Conservation (phyloP, 30 jellyfish, hydroid and myxozoan genomes). For the Cassiopea andromeda region DNA sequence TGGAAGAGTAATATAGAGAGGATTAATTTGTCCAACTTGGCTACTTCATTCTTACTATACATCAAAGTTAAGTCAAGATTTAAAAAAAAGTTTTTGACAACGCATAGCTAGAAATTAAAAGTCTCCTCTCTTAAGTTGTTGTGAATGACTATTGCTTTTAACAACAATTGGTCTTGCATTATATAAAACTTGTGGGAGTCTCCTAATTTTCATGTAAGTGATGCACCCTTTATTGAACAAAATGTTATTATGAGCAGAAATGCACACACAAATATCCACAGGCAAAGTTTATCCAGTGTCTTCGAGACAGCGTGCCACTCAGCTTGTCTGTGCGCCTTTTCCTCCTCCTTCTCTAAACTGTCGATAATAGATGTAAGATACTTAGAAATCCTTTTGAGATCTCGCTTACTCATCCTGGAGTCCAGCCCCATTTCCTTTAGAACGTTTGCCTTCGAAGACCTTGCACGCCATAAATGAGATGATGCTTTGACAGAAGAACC, state of each 20-base stretch:
- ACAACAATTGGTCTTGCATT: too few species aligned
- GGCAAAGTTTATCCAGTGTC: constrained; percentile 74
- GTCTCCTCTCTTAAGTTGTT: too few species aligned
- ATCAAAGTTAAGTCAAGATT: too few species aligned
- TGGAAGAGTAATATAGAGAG: too few species aligned
- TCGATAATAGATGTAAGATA: constrained; percentile 51
- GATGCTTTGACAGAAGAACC: constrained; percentile 14
- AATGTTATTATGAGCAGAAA: constrained; percentile 40
- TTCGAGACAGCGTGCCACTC: constrained; percentile 86
- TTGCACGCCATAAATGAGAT: constrained; percentile 54
- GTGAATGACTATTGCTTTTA: too few species aligned
- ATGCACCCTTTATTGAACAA: constrained; percentile 70
- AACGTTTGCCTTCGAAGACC: constrained; percentile 13
- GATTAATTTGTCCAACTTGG: too few species aligned
- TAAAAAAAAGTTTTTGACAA: too few species aligned
- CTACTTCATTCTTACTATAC: too few species aligned
- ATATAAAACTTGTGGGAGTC: too few species aligned
- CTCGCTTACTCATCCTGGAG: constrained; percentile 18
- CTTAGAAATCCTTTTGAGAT: constrained; percentile 28
- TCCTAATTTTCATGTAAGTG: constrained; percentile 17
- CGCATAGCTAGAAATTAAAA: too few species aligned
- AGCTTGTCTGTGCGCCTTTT: constrained; percentile 54
- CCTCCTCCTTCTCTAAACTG: constrained; percentile 67
- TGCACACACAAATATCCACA: constrained; percentile 73
- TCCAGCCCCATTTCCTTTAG: constrained; percentile 22